These are phyloP conservation scores for Lophura nycthemera DNA, from an alignment of 2,113 vertebrate genomes.

Conservation along the genomic window DNA sequence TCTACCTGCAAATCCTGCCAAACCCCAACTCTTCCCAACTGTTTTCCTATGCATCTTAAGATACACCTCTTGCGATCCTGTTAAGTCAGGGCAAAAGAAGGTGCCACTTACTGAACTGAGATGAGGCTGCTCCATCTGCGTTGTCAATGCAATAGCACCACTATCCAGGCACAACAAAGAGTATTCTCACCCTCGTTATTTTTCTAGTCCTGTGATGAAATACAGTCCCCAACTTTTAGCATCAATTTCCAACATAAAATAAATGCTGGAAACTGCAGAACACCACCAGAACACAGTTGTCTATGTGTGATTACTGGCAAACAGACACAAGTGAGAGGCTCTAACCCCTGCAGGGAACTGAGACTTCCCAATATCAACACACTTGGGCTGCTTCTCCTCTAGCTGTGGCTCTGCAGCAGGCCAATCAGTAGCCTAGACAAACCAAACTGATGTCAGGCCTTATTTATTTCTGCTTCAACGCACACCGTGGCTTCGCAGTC, in stretches of 20 bases:
- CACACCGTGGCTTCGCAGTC: neutral
- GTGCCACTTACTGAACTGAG: neutral
- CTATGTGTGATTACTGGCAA: neutral
- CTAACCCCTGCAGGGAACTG: neutral
- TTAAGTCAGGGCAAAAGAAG: neutral
- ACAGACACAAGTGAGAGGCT: neutral
- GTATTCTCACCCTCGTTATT: neutral
- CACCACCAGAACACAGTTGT: neutral
- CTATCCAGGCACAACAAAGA: neutral
- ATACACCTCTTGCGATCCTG: neutral
- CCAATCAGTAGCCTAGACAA: neutral
- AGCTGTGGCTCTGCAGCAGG: neutral
- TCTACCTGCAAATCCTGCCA: neutral
- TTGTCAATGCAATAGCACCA: rapidly evolving
- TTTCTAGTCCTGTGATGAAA: neutral
- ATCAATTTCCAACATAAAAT: neutral
- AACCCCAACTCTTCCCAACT: neutral
- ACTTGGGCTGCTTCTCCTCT: neutral
- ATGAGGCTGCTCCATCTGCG: neutral
- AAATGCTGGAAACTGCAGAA: neutral
- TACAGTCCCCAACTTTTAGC: neutral
- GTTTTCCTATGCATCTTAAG: neutral
- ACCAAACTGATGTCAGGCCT: neutral
- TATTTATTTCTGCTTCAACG: neutral
- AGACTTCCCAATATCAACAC: neutral